A percentile compares a stretch with the other conserved stretches of the same genome.
Evolutionary conservation across 2,113 vertebrate genomes (phyloP).

Genomic region (Scomber japonicus): DNA sequence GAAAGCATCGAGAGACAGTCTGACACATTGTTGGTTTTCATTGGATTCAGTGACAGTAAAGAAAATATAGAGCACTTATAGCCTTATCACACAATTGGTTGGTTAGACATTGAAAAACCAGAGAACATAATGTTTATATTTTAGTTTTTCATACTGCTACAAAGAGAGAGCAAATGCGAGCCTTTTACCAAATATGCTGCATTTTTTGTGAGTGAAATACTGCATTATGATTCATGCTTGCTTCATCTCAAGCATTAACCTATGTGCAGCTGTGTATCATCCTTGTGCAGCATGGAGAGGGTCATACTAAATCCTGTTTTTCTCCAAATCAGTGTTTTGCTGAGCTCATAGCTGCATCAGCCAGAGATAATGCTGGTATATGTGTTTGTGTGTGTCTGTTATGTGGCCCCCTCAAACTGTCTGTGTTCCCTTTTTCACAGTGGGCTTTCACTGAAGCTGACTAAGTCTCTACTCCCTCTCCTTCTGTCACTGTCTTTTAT

Average conservation of each 20-base stretch:
- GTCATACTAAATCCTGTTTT: conserved; percentile 13
- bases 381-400: conserved; percentile 6
- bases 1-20: too few species aligned
- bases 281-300: background rate
- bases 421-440: background rate
- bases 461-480: conserved; percentile 19
- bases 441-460: background rate
- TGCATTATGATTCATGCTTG: conserved; percentile 26
- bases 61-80: background rate
- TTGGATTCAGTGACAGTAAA: background rate
- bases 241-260: conserved; percentile 13
- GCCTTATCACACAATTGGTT: background rate
- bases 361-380: conserved; percentile 5
- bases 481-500: background rate
- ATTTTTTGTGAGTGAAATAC: background rate
- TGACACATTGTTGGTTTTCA: too few species aligned
- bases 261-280: conserved; percentile 10
- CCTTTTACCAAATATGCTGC: background rate
- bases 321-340: background rate
- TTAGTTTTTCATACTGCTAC: background rate
- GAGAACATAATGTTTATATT: background rate
- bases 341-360: conserved; percentile 4
- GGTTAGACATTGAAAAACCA: background rate
- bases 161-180: background rate
- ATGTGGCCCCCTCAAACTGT: background rate